phyloP scores from a whole-genome alignment of 30 jellyfish, hydroid and myxozoan species.

The Mastigias papua region DNA sequence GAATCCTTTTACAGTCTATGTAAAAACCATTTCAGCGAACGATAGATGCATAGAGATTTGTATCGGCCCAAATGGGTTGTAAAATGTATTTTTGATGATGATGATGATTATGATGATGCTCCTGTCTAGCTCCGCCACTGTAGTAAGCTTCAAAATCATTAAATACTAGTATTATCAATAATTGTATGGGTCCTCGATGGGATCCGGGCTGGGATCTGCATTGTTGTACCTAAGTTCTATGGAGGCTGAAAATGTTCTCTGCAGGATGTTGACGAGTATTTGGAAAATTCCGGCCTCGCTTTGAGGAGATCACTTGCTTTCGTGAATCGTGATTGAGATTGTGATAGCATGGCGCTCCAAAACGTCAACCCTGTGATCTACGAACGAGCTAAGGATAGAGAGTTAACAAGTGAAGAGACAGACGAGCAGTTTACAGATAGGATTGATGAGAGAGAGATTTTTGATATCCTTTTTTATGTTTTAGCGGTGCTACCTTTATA shows the following conservation, averaged over 20 bases:
- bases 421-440: conserved; percentile 72
- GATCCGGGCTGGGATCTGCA: neutral
- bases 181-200: neutral
- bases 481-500: neutral
- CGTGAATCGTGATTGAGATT: too few species aligned
- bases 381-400: conserved; percentile 69
- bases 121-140: too few species aligned
- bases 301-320: too few species aligned
- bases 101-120: too few species aligned
- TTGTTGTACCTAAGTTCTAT: neutral
- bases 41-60: conserved; percentile 15
- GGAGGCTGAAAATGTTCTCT: neutral
- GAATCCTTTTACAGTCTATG: conserved; percentile 28
- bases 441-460: conserved; percentile 91
- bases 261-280: neutral
- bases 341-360: conserved; percentile 91
- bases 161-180: too few species aligned
- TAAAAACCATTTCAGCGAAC: conserved; percentile 27
- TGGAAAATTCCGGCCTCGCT: neutral
- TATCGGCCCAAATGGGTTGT: conserved; percentile 24
- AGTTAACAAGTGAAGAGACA: conserved; percentile 66
- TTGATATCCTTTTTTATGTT: conserved; percentile 75
- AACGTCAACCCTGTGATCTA: conserved; percentile 85
- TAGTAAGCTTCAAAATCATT: too few species aligned
- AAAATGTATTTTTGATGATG: conserved; percentile 11